Percentiles rank a stretch among this genome's conserved stretches.
These are phyloP conservation scores for Smittia sp. DNA, from an alignment of 2,888 invertebrate genomes.

Conservation along the genomic window DNA sequence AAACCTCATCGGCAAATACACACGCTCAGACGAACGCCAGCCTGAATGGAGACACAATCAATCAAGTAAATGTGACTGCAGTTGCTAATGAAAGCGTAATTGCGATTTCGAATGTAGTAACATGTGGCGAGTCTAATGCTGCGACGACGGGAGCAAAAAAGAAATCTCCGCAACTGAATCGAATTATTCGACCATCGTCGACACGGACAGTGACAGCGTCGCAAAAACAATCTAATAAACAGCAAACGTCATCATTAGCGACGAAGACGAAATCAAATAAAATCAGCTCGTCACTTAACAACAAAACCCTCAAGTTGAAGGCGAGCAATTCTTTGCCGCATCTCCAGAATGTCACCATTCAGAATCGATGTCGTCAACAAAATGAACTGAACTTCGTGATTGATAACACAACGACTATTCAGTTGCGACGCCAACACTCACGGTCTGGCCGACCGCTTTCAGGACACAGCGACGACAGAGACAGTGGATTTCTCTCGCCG, in stretches of 20 bases:
- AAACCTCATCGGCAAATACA: neutral
- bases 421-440: conserved; percentile 47
- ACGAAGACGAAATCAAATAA: conserved; percentile 6
- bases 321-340: conserved; percentile 32
- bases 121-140: conserved; percentile 24
- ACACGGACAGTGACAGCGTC: conserved; percentile 43
- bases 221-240: conserved; percentile 24
- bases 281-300: neutral
- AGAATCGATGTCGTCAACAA: conserved; percentile 9
- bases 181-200: conserved; percentile 43
- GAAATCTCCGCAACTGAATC: conserved; percentile 42
- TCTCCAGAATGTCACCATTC: neutral
- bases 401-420: conserved; percentile 34
- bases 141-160: conserved; percentile 28
- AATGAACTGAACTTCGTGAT: conserved; percentile 26
- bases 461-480: conserved; percentile 59
- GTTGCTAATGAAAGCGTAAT: conserved; percentile 29
- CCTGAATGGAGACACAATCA: neutral
- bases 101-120: conserved; percentile 27
- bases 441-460: conserved; percentile 51
- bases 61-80: neutral
- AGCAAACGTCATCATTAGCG: neutral
- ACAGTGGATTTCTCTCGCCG: conserved; percentile 64
- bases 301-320: neutral
- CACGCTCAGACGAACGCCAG: neutral